Evolutionary conservation across 2,797 vertebrate genomes (phyloP).

Genomic region (Manis javanica): DNA sequence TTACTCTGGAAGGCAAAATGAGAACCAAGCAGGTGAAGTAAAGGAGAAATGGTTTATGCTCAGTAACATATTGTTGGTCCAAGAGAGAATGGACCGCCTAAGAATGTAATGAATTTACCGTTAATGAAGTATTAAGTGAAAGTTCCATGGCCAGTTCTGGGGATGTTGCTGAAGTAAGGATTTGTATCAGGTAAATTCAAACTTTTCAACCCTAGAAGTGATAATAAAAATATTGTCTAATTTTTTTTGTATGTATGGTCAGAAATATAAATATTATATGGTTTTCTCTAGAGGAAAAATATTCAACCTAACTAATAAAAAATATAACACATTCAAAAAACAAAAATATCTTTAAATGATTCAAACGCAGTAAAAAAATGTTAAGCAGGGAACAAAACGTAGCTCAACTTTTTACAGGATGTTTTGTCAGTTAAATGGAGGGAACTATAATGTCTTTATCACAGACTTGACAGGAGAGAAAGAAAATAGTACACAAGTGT

Average conservation of each 20-base stretch:
- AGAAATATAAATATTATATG: not conserved
- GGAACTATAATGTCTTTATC: not conserved
- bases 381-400: not conserved
- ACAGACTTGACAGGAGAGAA: not conserved
- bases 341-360: not conserved
- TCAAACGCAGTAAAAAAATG: not conserved
- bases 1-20: not conserved
- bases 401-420: not conserved
- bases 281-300: not conserved
- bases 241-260: not conserved
- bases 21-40: not conserved
- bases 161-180: not conserved
- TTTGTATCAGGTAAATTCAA: not conserved
- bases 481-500: not conserved
- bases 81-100: not conserved
- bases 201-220: not conserved
- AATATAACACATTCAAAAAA: not conserved
- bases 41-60: not conserved
- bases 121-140: not conserved
- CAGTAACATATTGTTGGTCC: not conserved
- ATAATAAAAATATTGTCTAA: not conserved
- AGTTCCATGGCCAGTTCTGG: not conserved
- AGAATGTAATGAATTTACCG: not conserved
- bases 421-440: not conserved
- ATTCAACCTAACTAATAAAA: not conserved